phyloP scores from a whole-genome alignment of 2,888 invertebrate species.

The Phaedon cochleariae region DNA sequence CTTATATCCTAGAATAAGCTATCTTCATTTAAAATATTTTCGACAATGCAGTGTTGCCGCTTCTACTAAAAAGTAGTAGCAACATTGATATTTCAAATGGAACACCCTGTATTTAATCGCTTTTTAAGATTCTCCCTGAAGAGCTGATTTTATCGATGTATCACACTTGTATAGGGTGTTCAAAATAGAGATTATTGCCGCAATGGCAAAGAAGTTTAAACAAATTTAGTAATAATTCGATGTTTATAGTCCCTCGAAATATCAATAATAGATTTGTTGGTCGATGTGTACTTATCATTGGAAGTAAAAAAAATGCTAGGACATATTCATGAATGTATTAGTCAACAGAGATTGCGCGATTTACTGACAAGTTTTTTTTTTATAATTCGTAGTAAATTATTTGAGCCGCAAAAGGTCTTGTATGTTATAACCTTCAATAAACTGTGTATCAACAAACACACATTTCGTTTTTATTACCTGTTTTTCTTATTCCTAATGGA shows the following conservation, averaged over 20 bases:
- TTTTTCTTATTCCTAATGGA: no score
- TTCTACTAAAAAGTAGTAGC: no score
- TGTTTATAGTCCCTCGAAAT: not conserved
- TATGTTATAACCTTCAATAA: slow-evolving; percentile 14
- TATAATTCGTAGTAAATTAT: slow-evolving; percentile 15
- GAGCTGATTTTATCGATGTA: no score
- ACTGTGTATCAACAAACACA: not conserved
- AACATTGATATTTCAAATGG: no score
- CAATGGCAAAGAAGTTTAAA: slow-evolving; percentile 60
- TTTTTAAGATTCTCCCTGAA: no score
- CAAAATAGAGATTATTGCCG: no score
- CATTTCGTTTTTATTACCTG: slow-evolving; percentile 5
- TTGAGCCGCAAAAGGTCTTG: slow-evolving; percentile 8
- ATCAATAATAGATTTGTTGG: not conserved
- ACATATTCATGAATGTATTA: slow-evolving; percentile 10
- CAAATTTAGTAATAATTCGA: slow-evolving; percentile 31
- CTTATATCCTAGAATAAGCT: no score
- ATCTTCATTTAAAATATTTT: no score
- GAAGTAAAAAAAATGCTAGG: not conserved
- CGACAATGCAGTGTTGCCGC: no score
- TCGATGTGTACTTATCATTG: slow-evolving; percentile 17
- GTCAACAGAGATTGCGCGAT: not conserved
- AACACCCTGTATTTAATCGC: no score
- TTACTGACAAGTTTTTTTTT: slow-evolving; percentile 18
- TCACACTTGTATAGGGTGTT: no score